A percentile compares a stretch with the other conserved stretches of the same genome.
Evolutionary conservation across 2,888 invertebrate genomes (phyloP).

Genomic region (Nomada goodeniana): DNA sequence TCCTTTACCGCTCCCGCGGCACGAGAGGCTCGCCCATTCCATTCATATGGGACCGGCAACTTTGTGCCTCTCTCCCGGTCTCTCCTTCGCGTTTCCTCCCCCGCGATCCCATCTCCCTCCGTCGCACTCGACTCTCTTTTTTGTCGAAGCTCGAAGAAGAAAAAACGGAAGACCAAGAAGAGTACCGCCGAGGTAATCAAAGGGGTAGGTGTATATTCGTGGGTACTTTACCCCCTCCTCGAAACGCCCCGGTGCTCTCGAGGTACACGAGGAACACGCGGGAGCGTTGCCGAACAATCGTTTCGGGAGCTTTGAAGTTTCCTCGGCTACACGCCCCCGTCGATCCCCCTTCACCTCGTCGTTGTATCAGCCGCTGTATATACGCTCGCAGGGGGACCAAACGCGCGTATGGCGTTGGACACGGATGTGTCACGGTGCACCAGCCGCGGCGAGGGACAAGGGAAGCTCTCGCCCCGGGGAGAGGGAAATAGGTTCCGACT

Average conservation of each 20-base stretch:
- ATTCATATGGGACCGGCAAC: constrained; percentile 50
- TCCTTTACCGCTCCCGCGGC: constrained; percentile 37
- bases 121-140: constrained; percentile 20
- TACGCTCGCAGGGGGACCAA: constrained; percentile 35
- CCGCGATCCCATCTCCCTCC: background rate
- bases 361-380: constrained; percentile 51
- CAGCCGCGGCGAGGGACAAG: constrained; percentile 2
- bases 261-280: constrained; percentile 67
- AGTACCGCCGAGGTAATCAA: constrained; percentile 77
- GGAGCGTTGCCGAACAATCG: constrained; percentile 78
- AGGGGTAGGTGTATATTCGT: constrained; percentile 76
- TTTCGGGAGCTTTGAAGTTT: constrained; percentile 80
- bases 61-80: constrained; percentile 42
- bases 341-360: constrained; percentile 17
- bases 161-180: constrained; percentile 60
- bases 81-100: constrained; percentile 23
- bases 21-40: constrained; percentile 57
- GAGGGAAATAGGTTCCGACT: constrained; percentile 61
- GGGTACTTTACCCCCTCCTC: constrained; percentile 72
- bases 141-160: constrained; percentile 54
- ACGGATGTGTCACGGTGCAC: constrained; percentile 38
- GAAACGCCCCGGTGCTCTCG: constrained; percentile 70
- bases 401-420: constrained; percentile 48
- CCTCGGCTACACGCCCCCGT: constrained; percentile 64
- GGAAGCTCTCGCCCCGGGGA: constrained; percentile 12